Percentiles rank a stretch among this genome's conserved stretches.
Conservation (phyloP, 2,113 vertebrate species). For the Psophia crepitans region DNA sequence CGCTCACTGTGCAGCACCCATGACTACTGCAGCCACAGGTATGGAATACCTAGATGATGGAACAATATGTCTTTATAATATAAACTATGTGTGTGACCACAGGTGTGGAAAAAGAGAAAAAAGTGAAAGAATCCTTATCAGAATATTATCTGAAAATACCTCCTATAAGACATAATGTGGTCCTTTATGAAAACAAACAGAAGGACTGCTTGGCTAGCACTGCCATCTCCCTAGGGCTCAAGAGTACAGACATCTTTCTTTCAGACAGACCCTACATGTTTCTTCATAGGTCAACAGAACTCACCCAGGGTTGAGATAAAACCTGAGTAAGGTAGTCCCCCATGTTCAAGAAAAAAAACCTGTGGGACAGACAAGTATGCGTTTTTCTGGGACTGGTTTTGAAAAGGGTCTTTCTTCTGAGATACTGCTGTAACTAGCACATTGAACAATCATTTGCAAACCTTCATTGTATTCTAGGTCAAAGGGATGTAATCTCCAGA, state of each 20-base stretch:
- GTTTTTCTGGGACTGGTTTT: not conserved
- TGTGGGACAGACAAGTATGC: not conserved
- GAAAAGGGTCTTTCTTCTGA: not conserved
- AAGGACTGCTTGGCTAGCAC: not conserved
- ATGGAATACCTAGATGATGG: not conserved
- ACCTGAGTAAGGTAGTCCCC: not conserved
- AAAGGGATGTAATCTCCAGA: not conserved
- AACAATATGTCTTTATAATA: not conserved
- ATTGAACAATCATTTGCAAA: not conserved
- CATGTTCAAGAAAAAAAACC: not conserved
- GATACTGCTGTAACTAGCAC: not conserved
- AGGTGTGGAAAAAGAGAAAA: not conserved
- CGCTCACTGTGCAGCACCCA: accelerated
- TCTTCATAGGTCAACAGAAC: not conserved
- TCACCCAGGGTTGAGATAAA: not conserved
- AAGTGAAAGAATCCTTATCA: not conserved
- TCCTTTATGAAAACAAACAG: not conserved
- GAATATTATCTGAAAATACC: not conserved
- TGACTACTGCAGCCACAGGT: not conserved
- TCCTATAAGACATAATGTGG: not conserved
- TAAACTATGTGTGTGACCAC: not conserved
- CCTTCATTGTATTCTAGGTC: not conserved
- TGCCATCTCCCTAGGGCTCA: not conserved
- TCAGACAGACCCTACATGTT: not conserved
- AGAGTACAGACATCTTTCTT: not conserved